Base-by-base conservation (phyloP, 2,888 invertebrate genomes). In the Erannis defoliaria region DNA sequence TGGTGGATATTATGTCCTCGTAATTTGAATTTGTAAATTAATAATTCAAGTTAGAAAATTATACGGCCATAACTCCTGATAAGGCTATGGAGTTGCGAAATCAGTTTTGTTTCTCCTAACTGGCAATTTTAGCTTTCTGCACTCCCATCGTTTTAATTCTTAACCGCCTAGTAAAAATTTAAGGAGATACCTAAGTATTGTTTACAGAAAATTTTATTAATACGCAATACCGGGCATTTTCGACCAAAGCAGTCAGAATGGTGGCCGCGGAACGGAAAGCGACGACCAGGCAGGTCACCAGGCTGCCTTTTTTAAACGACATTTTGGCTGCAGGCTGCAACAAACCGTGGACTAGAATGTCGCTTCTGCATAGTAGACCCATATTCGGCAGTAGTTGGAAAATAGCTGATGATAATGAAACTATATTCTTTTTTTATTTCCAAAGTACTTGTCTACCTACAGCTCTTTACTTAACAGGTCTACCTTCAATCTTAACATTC, bases 1-100 rank as follows among this genome's bases (percentile, higher is more conserved):
- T 72, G 73, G 74, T 71, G 72, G 72, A 68, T 69, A 68, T 71
- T 70, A 56, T 54, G 38, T 21, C 37, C 18, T 35, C 58, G 35
- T 64, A 57, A 51, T 55, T 66, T 53, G 18, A 45, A 50, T 48
- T 56, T 46, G 53, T 37, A 62, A 57, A 62, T 54, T 53, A 50
- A 55, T 55, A 46, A 42, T 50, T 56, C 35, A 56, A 35, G 26
- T 55, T 55, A 35, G 12, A 53, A 70, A 67, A 70, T 56, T 50
- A 58, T 49, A 42, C 9, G 21, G 5, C 42, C 29, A 29, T 45
- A 38, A 54, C 58, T 55, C 26, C 33, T 42, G 38, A 40, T 46
- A 46, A 43, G 31, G 23, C 45, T 5, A 26, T 31, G n/a, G 18
- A 42, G 49, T 53, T 59, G 46, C 10, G 31, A 40, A 21, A n/a